Conservation (phyloP, 2,797 vertebrate genomes). For the Peromyscus eremicus region DNA sequence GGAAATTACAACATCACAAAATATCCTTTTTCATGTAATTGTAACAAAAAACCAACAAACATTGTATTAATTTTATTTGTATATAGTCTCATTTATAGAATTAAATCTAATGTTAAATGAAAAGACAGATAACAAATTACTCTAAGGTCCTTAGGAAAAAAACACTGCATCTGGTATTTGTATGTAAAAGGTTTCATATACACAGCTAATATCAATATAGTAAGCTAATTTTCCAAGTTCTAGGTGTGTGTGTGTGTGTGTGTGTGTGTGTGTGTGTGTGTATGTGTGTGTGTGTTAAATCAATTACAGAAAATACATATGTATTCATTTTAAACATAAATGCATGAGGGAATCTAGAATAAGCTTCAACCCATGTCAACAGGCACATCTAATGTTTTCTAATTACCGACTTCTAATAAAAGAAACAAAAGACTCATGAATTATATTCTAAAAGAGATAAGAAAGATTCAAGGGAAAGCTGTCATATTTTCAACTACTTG, state of each 20-base stretch:
- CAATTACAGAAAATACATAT: not conserved
- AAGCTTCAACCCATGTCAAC: not conserved
- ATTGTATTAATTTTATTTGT: not conserved
- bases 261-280: no score
- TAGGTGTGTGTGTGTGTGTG: no score
- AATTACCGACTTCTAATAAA: not conserved
- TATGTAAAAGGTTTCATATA: not conserved
- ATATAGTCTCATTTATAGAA: not conserved
- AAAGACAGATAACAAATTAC: not conserved
- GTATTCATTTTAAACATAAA: not conserved
- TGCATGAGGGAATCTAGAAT: not conserved
- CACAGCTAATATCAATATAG: not conserved
- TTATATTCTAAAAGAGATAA: not conserved
- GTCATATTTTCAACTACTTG: not conserved
- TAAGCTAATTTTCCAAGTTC: not conserved
- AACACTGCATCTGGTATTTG: not conserved
- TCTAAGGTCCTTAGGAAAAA: not conserved
- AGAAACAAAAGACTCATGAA: not conserved
- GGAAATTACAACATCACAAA: constrained; percentile 77
- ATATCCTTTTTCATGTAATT: constrained; percentile 77
- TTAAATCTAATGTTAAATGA: not conserved
- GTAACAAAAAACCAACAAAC: constrained; percentile 34
- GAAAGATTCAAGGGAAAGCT: not conserved
- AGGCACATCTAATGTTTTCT: not conserved
- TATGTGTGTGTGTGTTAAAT: no score